phyloP scores from a whole-genome alignment of 2,797 vertebrate species.

The Spondyliosoma cantharus region DNA sequence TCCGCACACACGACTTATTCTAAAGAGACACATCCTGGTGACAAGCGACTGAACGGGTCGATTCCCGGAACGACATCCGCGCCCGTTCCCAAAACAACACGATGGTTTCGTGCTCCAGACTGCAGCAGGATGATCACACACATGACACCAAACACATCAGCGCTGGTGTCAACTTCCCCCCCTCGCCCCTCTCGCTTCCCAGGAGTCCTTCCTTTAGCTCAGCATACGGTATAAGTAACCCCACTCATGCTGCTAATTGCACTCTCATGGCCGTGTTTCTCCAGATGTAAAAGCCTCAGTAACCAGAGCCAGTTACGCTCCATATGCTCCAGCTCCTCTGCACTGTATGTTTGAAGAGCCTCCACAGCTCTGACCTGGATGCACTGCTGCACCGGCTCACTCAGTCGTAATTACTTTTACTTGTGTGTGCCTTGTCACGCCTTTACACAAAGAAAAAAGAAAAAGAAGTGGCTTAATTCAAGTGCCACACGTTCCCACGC shows the following conservation, averaged over 20 bases:
- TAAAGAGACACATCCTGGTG: too few relatives aligned
- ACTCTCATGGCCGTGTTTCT: not conserved
- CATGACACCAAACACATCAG: not conserved
- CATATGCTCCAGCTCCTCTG: not conserved
- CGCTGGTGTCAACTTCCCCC: not conserved
- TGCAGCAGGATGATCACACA: conserved; percentile 1
- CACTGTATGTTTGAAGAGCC: not conserved
- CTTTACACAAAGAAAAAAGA: not conserved
- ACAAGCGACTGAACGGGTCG: too few relatives aligned
- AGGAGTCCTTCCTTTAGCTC: not conserved
- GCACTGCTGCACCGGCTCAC: not conserved
- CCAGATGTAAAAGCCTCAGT: conserved; percentile 1
- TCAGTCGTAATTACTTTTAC: not conserved
- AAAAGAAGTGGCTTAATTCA: not conserved
- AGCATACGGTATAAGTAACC: not conserved
- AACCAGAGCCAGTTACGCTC: not conserved
- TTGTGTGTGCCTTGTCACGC: not conserved
- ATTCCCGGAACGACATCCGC: too few relatives aligned
- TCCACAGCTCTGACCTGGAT: not conserved
- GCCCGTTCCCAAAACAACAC: too few relatives aligned
- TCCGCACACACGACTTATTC: too few relatives aligned
- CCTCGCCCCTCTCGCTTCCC: not conserved
- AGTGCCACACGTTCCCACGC: too few relatives aligned
- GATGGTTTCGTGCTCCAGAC: not conserved
- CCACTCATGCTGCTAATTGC: conserved; percentile 9